Percentiles rank a stretch among this genome's conserved stretches.
phyloP scores from a whole-genome alignment of 1,140 invertebrate species.

The Oreohelix idahoensis region DNA sequence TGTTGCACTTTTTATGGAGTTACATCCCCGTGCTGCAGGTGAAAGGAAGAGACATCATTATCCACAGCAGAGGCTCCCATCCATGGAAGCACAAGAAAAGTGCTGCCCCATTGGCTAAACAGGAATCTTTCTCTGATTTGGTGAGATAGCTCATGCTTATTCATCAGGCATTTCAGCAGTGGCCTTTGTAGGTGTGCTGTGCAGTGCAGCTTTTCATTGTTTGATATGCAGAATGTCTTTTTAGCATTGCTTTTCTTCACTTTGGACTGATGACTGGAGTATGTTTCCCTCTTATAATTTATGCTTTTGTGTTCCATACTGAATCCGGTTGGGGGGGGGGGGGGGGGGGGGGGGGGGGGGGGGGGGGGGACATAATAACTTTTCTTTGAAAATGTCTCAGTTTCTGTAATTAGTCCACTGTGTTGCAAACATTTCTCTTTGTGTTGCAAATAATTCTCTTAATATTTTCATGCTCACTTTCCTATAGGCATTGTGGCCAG shows the following conservation, averaged over 20 bases:
- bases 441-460: too few relatives aligned
- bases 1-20: slow-evolving; percentile 34
- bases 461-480: too few relatives aligned
- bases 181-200: slow-evolving; percentile 5
- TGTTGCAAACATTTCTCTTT: too few relatives aligned
- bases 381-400: too few relatives aligned
- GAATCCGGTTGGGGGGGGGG: too few relatives aligned
- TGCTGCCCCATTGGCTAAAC: slow-evolving; percentile 68
- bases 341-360: too few relatives aligned
- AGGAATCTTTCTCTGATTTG: slow-evolving; percentile 70
- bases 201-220: not conserved
- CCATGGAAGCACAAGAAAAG: slow-evolving; percentile 34
- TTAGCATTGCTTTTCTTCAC: not conserved
- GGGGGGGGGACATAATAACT: too few relatives aligned
- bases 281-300: not conserved
- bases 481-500: too few relatives aligned
- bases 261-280: not conserved
- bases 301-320: too few relatives aligned
- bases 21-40: slow-evolving; percentile 28
- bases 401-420: too few relatives aligned
- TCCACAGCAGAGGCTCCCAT: slow-evolving; percentile 45
- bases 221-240: not conserved
- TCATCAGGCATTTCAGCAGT: slow-evolving; percentile 1
- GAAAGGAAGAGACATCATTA: slow-evolving; percentile 38
- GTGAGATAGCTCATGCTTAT: slow-evolving; percentile 45